A percentile compares a stretch with the other conserved stretches of the same genome.
Conservation (phyloP, 2,888 invertebrate species). For the Dicranocentrus wangi region DNA sequence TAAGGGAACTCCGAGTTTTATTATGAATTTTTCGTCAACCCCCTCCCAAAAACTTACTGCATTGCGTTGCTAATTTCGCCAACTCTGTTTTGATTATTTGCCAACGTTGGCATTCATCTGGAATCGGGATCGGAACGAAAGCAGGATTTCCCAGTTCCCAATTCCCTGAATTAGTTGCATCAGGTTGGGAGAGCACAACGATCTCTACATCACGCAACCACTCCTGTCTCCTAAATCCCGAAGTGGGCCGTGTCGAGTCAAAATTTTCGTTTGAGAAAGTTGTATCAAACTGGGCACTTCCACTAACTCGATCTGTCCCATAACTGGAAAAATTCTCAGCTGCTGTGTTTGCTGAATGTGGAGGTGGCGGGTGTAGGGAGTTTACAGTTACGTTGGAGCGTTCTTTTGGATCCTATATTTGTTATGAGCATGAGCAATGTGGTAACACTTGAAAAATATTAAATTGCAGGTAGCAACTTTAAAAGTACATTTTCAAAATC, state of each 20-base stretch:
- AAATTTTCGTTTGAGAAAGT: neutral
- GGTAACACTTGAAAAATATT: too few relatives aligned
- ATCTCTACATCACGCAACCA: neutral
- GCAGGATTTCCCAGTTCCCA: neutral
- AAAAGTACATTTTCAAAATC: too few relatives aligned
- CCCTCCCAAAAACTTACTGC: too few relatives aligned
- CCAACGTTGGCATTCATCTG: neutral
- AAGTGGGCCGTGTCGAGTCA: neutral
- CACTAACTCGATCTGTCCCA: too few relatives aligned
- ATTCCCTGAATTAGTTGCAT: neutral
- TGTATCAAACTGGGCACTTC: too few relatives aligned
- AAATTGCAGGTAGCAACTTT: too few relatives aligned
- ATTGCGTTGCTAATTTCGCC: neutral
- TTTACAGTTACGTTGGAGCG: too few relatives aligned
- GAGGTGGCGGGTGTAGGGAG: too few relatives aligned
- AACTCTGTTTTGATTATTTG: neutral
- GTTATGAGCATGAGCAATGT: too few relatives aligned
- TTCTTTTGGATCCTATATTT: too few relatives aligned
- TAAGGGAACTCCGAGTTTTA: neutral
- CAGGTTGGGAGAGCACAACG: neutral
- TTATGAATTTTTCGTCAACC: neutral
- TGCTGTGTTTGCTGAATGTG: too few relatives aligned
- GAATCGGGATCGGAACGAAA: neutral
- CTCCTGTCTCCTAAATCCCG: neutral
- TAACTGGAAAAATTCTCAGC: too few relatives aligned